Base-by-base conservation (phyloP, 2,797 vertebrate genomes). In the Phataginus tetradactyla region DNA sequence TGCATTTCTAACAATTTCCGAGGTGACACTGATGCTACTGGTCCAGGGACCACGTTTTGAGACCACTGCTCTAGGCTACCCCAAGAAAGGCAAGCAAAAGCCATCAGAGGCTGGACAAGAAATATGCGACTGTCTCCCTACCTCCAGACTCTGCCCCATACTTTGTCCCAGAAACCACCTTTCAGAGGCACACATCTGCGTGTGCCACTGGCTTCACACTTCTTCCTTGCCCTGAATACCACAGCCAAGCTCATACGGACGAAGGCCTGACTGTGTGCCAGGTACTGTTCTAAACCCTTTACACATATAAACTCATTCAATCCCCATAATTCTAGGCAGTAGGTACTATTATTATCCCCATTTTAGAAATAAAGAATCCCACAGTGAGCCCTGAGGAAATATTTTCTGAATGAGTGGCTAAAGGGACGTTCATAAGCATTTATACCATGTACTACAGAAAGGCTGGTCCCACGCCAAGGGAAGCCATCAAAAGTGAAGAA, bases 341-440 rank as follows among this genome's bases (percentile, higher is more conserved):
- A 95, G 92, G 78, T 91, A 71, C 88, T 74, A 66, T 15, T 80
- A 94, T 89, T 88, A 96, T 68, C 81, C 88, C 55, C 88, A 86
- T 88, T 92, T 94, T 66, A 91, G 92, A 97, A 96, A 86, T 89
- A 92, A 96, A 68, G 91, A 83, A 55, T 89, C 92, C 85, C 87
- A 86, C 51, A 68, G 94, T 63, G 87, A 91, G 77, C 94, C 92
- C 91, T 95, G 61, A 72, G 95, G 81, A 95, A 97, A 93, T 90
- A 81, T 69, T 94, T 95, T 96, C 89, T 96, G 96, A 97, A 97
- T 97, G 97, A 96, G 95, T 72, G 88, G 72, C 66, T 55, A 45
- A 79, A 94, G 59, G 71, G 84, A 94, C 21, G 18, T 23, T 89
- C 37, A 81, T 45, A 86, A 93, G 66, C 92, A 87, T 88, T 84